A percentile compares a stretch with the other conserved stretches of the same genome.
Evolutionary conservation across 2,113 vertebrate species (phyloP).

Genomic region (Podocnemis expansa): DNA sequence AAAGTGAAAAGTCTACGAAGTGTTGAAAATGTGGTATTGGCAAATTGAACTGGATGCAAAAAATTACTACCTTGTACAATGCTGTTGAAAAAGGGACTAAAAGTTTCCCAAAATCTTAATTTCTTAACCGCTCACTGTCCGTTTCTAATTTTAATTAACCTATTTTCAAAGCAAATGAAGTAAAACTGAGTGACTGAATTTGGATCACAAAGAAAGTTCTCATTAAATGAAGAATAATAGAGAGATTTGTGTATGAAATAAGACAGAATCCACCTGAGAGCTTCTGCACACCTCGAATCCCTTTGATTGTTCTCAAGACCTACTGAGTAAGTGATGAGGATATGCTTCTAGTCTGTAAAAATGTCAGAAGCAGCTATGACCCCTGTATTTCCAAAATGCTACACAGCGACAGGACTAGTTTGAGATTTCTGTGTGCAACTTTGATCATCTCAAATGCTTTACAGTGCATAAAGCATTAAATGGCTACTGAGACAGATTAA

Average conservation of each 20-base stretch:
- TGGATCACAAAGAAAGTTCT: neutral
- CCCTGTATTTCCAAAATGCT: neutral
- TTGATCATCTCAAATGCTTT: neutral
- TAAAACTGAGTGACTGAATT: neutral
- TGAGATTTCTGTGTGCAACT: neutral
- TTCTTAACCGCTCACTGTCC: neutral
- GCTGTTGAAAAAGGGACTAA: neutral
- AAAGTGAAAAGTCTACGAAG: neutral
- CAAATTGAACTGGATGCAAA: accelerated
- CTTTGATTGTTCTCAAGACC: neutral
- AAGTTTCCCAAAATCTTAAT: neutral
- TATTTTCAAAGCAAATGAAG: neutral
- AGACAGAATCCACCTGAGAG: neutral
- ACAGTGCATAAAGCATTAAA: neutral
- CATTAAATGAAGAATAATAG: neutral
- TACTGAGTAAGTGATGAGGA: accelerated
- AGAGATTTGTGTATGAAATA: neutral
- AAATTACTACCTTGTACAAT: accelerated
- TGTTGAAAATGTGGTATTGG: neutral
- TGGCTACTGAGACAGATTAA: neutral
- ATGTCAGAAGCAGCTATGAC: neutral
- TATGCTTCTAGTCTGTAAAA: neutral
- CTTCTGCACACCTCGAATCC: neutral
- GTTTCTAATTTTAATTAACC: neutral
- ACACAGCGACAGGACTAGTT: neutral